phyloP scores from a whole-genome alignment of 2,888 invertebrate genomes.

The Cylindroiulus punctatus region DNA sequence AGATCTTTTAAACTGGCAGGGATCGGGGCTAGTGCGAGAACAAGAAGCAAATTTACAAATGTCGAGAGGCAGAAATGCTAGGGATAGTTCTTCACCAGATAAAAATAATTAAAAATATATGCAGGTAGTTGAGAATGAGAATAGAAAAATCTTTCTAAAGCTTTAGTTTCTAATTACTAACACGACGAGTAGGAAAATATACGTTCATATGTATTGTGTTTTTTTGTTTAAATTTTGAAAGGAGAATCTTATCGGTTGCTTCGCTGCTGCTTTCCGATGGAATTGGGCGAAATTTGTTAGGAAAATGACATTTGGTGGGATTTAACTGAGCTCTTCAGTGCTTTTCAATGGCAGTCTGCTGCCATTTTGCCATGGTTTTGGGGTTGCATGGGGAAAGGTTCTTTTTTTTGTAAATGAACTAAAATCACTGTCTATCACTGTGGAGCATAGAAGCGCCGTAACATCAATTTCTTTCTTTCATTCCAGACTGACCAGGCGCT shows the following conservation, averaged over 20 bases:
- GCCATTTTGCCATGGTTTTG: neutral
- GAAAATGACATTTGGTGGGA: neutral
- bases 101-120: neutral
- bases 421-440: constrained; percentile 45
- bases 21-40: neutral
- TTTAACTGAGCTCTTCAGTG: neutral
- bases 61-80: neutral
- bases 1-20: neutral
- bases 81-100: constrained; percentile 4
- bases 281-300: neutral
- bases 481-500: neutral
- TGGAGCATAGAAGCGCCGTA: neutral
- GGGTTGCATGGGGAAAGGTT: neutral
- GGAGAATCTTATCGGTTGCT: neutral
- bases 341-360: neutral
- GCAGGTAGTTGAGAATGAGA: neutral
- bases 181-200: constrained; percentile 7
- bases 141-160: constrained; percentile 14
- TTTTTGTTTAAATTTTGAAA: neutral
- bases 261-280: neutral
- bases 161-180: constrained; percentile 4
- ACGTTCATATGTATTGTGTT: neutral
- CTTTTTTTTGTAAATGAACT: constrained; percentile 12
- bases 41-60: constrained; percentile 11
- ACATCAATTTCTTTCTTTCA: neutral